Evolutionary conservation across 37 sponge, comb jelly and placozoan genomes (phyloP), one percentile per base, ranked within the genome.

Genomic region (Cliona cf. orientalis): DNA sequence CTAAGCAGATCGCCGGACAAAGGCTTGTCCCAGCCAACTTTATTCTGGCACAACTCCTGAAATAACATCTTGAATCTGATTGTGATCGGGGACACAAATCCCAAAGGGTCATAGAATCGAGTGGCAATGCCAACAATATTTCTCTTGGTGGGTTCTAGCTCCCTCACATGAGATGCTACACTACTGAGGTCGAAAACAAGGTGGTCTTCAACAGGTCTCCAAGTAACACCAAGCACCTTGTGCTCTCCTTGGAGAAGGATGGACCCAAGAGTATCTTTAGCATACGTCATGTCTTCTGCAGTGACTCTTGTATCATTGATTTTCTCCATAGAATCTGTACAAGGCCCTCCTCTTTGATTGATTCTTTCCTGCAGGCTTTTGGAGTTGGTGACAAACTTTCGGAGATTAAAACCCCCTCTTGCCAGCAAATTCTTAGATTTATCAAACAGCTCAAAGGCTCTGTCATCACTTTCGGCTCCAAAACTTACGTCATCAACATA

Each of bases 211-310:
- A 6, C 31, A 5, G 21, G 9, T n/a, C 26, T 31, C 49, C 74
- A 44, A 25, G 19, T 26, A 19, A 72, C 74, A 34, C 71, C 71
- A 6, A 69, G 71, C 21, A 35, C 39, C 34, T 38, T 33, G 71
- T 38, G 11, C 12, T 4, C 21, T 69, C 56, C 46, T 43, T 14
- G 49, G 23, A n/a, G 4, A 7, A 31, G 32, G 17, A 46, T 32
- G 56, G 23, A 49, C 21, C 74, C 74, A 9, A 72, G 53, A n/a
- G 56, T 31, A 31, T 28, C 26, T 55, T 72, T 45, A 26, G 49
- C 74, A 21, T 72, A 72, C 21, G 56, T n/a, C 26, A 46, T 49
- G 53, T 72, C 74, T 49, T 72, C 74, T 72, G 21, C 45, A 46
- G 46, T 44, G 9, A 37, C 32, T 23, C 28, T 5, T 46, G 11